Evolutionary conservation across 2,113 vertebrate species (phyloP), one percentile per base, ranked within the genome.

Genomic region (Aythya baeri): DNA sequence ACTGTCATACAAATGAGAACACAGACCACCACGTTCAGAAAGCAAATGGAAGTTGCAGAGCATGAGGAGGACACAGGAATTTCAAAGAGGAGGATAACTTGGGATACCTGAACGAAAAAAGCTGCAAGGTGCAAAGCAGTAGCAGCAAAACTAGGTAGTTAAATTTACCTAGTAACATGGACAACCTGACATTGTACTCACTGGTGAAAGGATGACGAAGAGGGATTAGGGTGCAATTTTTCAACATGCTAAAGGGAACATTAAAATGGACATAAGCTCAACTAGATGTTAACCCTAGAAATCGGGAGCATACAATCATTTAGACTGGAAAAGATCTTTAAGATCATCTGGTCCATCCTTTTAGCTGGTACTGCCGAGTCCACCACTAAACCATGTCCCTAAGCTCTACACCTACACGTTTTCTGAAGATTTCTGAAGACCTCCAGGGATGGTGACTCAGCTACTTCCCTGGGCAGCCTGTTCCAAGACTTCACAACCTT

Each of bases 181-280:
- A 38, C 11, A 70, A 74, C 66, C 29, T 70, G 78, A 62, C 6
- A 1, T 61, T 9, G 61, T 83, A 84, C 91, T 91, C 93, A 82
- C 38, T 87, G 84, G 57, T 72, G 78, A n/a, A 55, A 93, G 34
- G 89, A 36, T 57, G 34, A 34, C 34, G 34, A 34, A 34, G 91
- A 88, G 81, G 61, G 87, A 59, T 88, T 78, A 89, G 68, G 65
- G 95, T 82, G 70, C 65, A 87, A 89, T 59, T 55, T 91, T 88
- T 87, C 90, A 93, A 70, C 66, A 43, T 80, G 77, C 95, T 95
- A 15, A 88, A 97, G 87, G 75, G 87, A 83, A 94, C 82, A 88
- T 93, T 59, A 43, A 83, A 94, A 91, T 16, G 87, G 76, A 90
- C 63, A 74, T 22, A 25, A 96, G 79, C 94, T 94, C 85, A 89